These are phyloP conservation scores for Silurus asotus DNA, from an alignment of 2,113 vertebrate species.

Conservation along the genomic window DNA sequence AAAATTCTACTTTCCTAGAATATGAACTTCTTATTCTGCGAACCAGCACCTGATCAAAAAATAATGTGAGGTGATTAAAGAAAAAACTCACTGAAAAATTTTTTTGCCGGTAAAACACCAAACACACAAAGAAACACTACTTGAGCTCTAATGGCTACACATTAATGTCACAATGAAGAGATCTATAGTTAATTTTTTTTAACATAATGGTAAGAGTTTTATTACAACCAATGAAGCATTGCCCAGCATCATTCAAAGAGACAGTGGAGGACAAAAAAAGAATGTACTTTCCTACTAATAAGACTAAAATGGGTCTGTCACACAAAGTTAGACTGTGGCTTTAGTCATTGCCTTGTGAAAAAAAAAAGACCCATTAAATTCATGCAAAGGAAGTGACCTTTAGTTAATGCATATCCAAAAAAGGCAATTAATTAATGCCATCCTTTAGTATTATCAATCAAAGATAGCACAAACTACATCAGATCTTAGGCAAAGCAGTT, in stretches of 20 bases:
- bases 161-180: not conserved
- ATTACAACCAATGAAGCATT: slow-evolving; percentile 5
- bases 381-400: slow-evolving; percentile 52
- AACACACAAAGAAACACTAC: not conserved
- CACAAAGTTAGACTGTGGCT: slow-evolving; percentile 29
- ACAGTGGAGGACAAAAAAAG: slow-evolving; percentile 10
- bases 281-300: slow-evolving; percentile 15
- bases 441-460: slow-evolving; percentile 38
- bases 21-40: not conserved
- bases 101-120: not conserved
- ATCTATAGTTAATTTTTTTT: not conserved
- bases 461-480: slow-evolving; percentile 25
- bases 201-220: not conserved
- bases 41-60: not conserved
- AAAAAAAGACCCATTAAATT: slow-evolving; percentile 48
- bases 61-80: not conserved
- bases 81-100: not conserved
- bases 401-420: slow-evolving; percentile 42
- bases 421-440: slow-evolving; percentile 25
- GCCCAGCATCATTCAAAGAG: not conserved
- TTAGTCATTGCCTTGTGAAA: not conserved
- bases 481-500: not conserved
- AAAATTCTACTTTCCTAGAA: not conserved
- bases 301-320: not conserved
- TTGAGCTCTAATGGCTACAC: not conserved